A percentile compares a stretch with the other conserved stretches of the same genome.
Conservation (phyloP, 2,113 vertebrate genomes). For the Nettapus auritus region DNA sequence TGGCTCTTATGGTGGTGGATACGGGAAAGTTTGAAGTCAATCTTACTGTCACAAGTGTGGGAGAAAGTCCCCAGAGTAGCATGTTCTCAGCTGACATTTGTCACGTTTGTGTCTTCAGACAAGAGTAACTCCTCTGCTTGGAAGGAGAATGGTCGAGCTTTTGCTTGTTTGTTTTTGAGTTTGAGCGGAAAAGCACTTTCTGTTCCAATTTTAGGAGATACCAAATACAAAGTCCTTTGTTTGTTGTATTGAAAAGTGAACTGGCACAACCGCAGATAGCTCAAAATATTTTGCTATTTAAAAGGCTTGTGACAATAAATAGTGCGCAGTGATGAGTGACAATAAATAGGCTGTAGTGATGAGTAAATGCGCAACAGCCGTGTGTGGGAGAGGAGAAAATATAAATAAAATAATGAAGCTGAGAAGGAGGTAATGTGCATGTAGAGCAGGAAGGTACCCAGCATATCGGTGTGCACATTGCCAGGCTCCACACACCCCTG, state of each 20-base stretch:
- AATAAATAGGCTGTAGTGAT: background rate
- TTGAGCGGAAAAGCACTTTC: background rate
- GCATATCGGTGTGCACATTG: background rate
- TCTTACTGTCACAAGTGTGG: background rate
- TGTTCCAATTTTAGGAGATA: background rate
- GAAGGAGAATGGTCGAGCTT: background rate
- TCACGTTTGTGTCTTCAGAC: background rate
- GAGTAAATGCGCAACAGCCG: background rate
- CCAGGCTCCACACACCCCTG: too few relatives aligned
- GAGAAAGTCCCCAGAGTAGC: background rate
- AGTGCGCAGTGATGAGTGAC: background rate
- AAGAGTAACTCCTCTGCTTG: background rate
- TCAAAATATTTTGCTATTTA: conserved; percentile 28
- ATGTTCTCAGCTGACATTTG: background rate
- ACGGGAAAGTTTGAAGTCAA: background rate
- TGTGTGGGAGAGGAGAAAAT: background rate
- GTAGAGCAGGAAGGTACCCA: background rate
- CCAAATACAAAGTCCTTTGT: background rate
- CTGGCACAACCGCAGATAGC: background rate
- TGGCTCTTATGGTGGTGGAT: background rate
- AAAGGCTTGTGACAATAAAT: background rate
- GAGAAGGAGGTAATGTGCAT: background rate
- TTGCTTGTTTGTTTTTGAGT: conserved; percentile 1
- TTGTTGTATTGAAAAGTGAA: background rate
- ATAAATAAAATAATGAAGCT: background rate